Evolutionary conservation across 2,797 vertebrate species (phyloP).

Genomic region (Crotalus adamanteus): DNA sequence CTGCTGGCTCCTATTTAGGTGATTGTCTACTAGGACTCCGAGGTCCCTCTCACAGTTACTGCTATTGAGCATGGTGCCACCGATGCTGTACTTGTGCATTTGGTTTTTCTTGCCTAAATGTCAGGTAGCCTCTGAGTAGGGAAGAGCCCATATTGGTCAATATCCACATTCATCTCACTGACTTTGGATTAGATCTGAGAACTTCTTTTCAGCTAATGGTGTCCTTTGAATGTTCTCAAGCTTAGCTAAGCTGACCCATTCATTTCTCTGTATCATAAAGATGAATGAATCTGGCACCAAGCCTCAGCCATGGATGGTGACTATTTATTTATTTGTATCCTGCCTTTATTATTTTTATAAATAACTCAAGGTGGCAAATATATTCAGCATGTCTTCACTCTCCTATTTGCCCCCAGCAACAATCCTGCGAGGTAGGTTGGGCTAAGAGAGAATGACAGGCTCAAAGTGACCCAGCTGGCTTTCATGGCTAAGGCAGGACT

Average conservation of each 20-base stretch:
- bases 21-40: no score
- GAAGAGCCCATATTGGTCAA: neutral
- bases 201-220: neutral
- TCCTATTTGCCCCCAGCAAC: no score
- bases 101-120: no score
- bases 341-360: neutral
- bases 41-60: no score
- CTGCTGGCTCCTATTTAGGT: no score
- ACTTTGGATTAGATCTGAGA: neutral
- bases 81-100: no score
- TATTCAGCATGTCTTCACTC: no score
- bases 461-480: neutral
- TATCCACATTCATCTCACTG: neutral
- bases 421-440: neutral
- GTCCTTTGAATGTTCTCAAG: neutral
- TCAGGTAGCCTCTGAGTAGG: no score
- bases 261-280: neutral
- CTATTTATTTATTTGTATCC: neutral
- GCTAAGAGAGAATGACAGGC: neutral
- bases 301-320: neutral
- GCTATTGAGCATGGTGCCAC: no score
- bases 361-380: no score
- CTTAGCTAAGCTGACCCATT: neutral
- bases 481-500: neutral
- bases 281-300: neutral